phyloP scores from a whole-genome alignment of 2,113 vertebrate genomes.

The Dolichallabes microphthalmus region DNA sequence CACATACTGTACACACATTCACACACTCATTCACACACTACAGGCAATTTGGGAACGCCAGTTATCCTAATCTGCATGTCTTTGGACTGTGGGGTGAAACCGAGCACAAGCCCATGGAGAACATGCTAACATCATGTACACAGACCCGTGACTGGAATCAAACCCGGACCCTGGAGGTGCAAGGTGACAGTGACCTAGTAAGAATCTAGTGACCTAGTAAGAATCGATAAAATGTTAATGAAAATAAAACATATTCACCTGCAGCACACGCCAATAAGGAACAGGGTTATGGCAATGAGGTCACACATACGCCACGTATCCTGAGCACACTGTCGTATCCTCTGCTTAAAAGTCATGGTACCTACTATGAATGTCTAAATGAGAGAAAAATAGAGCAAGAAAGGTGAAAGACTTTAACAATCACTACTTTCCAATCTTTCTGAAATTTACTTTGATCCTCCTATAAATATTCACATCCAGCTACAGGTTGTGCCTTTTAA shows the following conservation, averaged over 20 bases:
- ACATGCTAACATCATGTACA: no score
- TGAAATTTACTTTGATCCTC: neutral
- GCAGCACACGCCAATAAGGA: slow-evolving; percentile 78
- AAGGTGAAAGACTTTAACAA: neutral
- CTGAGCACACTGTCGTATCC: slow-evolving; percentile 73
- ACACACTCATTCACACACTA: no score
- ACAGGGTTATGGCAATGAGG: slow-evolving; percentile 77
- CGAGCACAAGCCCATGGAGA: no score
- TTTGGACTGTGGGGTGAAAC: no score
- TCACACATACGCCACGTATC: slow-evolving; percentile 87
- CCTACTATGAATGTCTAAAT: slow-evolving; percentile 73
- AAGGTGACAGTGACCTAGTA: no score
- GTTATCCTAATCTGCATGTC: no score
- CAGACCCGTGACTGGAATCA: no score
- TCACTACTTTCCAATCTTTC: neutral
- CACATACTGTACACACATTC: no score
- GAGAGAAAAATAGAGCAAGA: neutral
- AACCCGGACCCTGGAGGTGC: no score
- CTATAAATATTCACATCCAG: neutral
- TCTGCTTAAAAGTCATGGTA: slow-evolving; percentile 63
- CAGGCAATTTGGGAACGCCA: no score
- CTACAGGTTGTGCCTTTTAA: neutral
- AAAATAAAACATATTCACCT: slow-evolving; percentile 64
- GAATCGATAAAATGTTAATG: neutral
- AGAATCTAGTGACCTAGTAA: no score